Conservation (phyloP, 2,888 invertebrate genomes). For the Metacarcinus magister region DNA sequence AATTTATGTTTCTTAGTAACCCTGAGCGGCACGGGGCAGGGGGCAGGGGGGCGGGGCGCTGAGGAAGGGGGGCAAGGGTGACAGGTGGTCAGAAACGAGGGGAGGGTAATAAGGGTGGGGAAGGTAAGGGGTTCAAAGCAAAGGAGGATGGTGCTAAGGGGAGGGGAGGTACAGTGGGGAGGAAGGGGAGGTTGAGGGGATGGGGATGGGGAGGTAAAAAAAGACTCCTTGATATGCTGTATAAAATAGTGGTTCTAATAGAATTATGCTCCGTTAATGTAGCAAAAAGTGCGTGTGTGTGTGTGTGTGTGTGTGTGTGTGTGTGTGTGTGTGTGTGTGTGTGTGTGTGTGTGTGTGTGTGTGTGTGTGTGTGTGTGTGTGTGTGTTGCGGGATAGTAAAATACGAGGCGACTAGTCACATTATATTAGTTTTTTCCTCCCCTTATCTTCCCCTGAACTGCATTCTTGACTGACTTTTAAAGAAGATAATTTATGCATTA, state of each 20-base stretch:
- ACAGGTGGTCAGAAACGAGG: neutral
- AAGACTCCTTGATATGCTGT: neutral
- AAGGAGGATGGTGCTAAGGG: neutral
- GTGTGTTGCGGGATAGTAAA: neutral
- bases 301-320: slow-evolving; percentile 18
- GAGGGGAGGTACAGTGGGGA: neutral
- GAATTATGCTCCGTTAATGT: neutral
- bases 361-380: neutral
- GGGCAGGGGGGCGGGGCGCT: neutral
- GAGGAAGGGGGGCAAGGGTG: neutral
- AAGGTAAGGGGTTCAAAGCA: neutral
- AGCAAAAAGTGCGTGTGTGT: neutral
- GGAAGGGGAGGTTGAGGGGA: neutral
- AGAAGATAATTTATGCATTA: neutral
- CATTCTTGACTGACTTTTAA: neutral
- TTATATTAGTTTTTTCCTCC: neutral
- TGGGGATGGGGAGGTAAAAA: neutral
- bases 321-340: neutral
- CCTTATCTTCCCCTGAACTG: neutral
- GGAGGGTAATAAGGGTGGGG: neutral
- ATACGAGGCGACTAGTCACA: neutral
- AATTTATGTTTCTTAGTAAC: slow-evolving; percentile 8
- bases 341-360: slow-evolving; percentile 47
- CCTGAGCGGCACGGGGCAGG: neutral
- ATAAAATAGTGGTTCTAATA: neutral